phyloP scores from a whole-genome alignment of 2,888 invertebrate species.

The Liodrosophila aerea region DNA sequence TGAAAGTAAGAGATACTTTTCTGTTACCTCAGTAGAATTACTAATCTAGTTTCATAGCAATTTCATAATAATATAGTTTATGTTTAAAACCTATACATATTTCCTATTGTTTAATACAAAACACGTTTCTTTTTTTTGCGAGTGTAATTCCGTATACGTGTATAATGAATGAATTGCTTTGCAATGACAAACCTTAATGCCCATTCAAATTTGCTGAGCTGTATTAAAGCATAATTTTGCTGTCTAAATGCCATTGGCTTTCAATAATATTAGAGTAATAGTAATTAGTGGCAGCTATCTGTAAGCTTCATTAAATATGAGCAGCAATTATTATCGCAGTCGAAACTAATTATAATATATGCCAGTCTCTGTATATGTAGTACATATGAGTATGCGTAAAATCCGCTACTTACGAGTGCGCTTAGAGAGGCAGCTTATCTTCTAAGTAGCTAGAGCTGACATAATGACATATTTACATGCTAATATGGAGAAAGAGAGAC shows the following conservation, averaged over 20 bases:
- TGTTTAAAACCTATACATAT: too few relatives aligned
- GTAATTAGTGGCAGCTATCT: slow-evolving; percentile 26
- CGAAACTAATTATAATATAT: slow-evolving; percentile 56
- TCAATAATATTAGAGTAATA: not conserved
- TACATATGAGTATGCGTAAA: slow-evolving; percentile 16
- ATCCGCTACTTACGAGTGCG: slow-evolving; percentile 21
- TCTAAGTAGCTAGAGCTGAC: slow-evolving; percentile 32
- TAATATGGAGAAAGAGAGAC: slow-evolving; percentile 43
- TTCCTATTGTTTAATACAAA: too few relatives aligned
- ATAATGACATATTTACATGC: slow-evolving; percentile 71
- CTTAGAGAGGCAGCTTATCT: slow-evolving; percentile 16
- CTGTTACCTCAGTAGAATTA: too few relatives aligned
- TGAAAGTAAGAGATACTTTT: too few relatives aligned
- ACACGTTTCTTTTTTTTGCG: too few relatives aligned
- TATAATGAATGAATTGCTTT: not conserved
- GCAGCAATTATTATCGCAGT: slow-evolving; percentile 39
- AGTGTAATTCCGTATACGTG: too few relatives aligned
- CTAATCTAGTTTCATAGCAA: too few relatives aligned
- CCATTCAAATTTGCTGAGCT: too few relatives aligned
- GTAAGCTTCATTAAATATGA: slow-evolving; percentile 47
- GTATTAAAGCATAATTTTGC: slow-evolving; percentile 6
- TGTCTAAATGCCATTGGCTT: slow-evolving; percentile 7
- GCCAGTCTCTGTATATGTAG: too few relatives aligned
- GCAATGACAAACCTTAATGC: not conserved
- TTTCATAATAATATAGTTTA: too few relatives aligned